A percentile compares a stretch with the other conserved stretches of the same genome.
These are phyloP conservation scores for Sicus ferrugineus DNA, from an alignment of 2,888 invertebrate genomes.

Conservation along the genomic window DNA sequence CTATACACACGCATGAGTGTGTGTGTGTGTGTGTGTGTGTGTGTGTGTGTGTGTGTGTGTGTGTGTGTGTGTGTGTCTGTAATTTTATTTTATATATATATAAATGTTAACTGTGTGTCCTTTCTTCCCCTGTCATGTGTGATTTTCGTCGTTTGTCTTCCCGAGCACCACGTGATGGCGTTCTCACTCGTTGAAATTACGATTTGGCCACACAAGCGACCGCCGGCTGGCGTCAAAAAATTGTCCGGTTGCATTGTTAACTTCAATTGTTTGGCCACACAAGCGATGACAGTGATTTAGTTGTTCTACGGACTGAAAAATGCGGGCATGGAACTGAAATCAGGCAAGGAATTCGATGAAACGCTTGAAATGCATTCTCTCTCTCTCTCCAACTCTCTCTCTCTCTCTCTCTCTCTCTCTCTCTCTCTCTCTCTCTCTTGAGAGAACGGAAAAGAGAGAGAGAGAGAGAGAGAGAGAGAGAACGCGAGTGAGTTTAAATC, in stretches of 20 bases:
- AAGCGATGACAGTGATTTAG: neutral
- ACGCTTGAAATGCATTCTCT: neutral
- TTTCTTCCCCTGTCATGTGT: too few species aligned
- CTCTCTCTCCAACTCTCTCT: neutral
- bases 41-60: constrained; percentile 13
- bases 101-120: too few species aligned
- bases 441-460: too few species aligned
- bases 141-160: constrained; percentile 1
- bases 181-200: constrained; percentile 18
- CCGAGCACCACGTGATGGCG: constrained; percentile 14
- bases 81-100: constrained; percentile 3
- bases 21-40: neutral
- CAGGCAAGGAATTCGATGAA: too few species aligned
- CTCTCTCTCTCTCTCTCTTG: neutral
- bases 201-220: neutral
- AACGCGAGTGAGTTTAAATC: too few species aligned
- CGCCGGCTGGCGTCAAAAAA: neutral
- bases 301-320: neutral
- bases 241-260: neutral
- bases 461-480: too few species aligned
- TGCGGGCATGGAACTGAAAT: too few species aligned
- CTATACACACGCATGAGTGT: too few species aligned
- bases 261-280: neutral
- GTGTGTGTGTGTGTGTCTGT: constrained; percentile 25
- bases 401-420: constrained; percentile 2